phyloP scores from a whole-genome alignment of 2,888 invertebrate species.

The Axea sp. region DNA sequence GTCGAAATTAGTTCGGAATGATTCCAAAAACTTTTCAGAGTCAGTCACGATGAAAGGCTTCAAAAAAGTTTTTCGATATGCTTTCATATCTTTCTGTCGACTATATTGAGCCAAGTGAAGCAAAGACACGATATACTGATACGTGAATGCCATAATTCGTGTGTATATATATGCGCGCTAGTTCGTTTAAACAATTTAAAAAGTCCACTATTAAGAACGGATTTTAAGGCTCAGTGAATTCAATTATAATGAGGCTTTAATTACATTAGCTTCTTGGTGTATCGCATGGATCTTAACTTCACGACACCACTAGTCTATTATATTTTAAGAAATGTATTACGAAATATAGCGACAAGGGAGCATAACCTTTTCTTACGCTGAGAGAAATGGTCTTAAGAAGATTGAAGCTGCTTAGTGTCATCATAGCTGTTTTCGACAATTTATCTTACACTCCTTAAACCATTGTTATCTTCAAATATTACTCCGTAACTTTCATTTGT shows the following conservation, averaged over 20 bases:
- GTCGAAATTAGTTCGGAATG: constrained; percentile 41
- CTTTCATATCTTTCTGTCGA: constrained; percentile 47
- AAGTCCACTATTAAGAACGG: no score
- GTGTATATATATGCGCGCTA: neutral
- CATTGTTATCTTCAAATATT: constrained; percentile 45
- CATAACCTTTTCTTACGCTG: constrained; percentile 30
- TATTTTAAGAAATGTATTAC: constrained; percentile 39
- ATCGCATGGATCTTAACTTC: constrained; percentile 34
- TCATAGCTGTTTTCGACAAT: constrained; percentile 43
- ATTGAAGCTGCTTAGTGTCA: constrained; percentile 53
- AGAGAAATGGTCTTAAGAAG: constrained; percentile 55
- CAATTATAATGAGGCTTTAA: constrained; percentile 69
- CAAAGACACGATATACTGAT: constrained; percentile 15
- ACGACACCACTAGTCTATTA: constrained; percentile 26
- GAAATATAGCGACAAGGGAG: constrained; percentile 25
- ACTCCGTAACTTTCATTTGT: constrained; percentile 24
- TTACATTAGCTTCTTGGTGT: constrained; percentile 62
- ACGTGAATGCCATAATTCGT: constrained; percentile 6
- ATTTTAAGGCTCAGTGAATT: constrained; percentile 63
- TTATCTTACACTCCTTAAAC: constrained; percentile 46
- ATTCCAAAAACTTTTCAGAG: constrained; percentile 34
- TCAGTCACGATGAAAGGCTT: constrained; percentile 25
- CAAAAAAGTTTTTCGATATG: constrained; percentile 39
- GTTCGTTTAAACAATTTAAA: constrained; percentile 21
- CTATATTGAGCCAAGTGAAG: constrained; percentile 24